Conservation (phyloP, 2,113 vertebrate species). For the Halichoeres trimaculatus region DNA sequence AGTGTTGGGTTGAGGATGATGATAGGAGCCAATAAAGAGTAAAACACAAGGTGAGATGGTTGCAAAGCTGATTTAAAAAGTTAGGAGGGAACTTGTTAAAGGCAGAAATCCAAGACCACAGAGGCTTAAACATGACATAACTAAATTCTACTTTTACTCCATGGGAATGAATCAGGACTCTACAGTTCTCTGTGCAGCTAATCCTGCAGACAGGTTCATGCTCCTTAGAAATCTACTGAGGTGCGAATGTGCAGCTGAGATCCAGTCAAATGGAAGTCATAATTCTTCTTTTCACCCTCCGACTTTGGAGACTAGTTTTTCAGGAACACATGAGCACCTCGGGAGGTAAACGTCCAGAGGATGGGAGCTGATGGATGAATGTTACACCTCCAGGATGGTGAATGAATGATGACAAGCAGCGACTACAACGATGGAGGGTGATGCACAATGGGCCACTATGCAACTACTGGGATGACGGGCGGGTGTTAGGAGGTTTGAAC, state of each 20-base stretch:
- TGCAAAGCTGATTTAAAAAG: neutral
- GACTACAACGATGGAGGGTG: constrained; percentile 58
- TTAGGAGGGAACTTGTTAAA: constrained; percentile 4
- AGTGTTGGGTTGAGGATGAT: constrained; percentile 1
- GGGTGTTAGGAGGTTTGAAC: neutral
- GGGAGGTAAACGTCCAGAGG: neutral
- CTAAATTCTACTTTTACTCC: constrained; percentile 4
- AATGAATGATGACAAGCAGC: constrained; percentile 60
- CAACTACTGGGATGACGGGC: constrained; percentile 25
- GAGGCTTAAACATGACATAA: constrained; percentile 20
- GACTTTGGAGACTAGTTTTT: neutral
- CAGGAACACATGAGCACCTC: constrained; percentile 58
- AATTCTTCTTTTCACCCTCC: neutral
- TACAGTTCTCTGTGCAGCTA: constrained; percentile 31
- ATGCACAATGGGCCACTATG: constrained; percentile 46
- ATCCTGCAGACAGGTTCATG: constrained; percentile 49
- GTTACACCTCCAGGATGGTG: constrained; percentile 40
- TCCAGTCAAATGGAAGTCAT: neutral
- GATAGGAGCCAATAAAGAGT: neutral
- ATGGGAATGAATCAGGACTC: constrained; percentile 29
- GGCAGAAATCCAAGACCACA: constrained; percentile 28
- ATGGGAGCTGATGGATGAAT: constrained; percentile 13
- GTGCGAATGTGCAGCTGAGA: constrained; percentile 54
- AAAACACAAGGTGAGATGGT: constrained; percentile 12
- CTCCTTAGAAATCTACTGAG: constrained; percentile 25